Conservation (phyloP, 2,888 invertebrate genomes). For the Didymodactylos carnosus region DNA sequence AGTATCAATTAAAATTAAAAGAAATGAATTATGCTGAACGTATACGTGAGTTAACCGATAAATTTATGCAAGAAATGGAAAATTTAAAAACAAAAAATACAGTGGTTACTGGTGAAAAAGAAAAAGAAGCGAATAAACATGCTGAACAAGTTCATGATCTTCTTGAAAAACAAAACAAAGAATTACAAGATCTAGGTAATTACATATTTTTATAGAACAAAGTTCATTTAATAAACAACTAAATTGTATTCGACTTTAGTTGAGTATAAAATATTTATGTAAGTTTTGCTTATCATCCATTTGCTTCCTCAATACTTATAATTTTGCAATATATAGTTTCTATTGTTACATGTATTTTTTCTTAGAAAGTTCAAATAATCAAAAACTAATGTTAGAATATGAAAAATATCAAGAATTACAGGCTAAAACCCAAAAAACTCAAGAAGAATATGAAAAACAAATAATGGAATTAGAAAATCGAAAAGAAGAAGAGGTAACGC, state of each 20-base stretch:
- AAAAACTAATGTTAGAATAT: slow-evolving; percentile 66
- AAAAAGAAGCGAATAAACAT: slow-evolving; percentile 52
- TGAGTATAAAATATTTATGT: too few species aligned
- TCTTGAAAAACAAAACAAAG: slow-evolving; percentile 41
- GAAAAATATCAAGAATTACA: slow-evolving; percentile 57
- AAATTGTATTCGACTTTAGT: too few species aligned
- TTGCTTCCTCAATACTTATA: too few species aligned
- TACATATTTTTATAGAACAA: neutral
- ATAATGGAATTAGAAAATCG: slow-evolving; percentile 32
- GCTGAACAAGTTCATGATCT: slow-evolving; percentile 48
- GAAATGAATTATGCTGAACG: slow-evolving; percentile 57
- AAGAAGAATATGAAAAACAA: slow-evolving; percentile 35
- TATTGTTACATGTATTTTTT: neutral
- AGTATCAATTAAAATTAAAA: slow-evolving; percentile 57
- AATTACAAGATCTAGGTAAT: slow-evolving; percentile 31
- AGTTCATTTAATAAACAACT: too few species aligned
- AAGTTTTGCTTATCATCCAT: neutral
- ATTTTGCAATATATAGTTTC: neutral
- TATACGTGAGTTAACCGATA: slow-evolving; percentile 57
- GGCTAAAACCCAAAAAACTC: slow-evolving; percentile 35
- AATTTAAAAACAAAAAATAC: slow-evolving; percentile 46
- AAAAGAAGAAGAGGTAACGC: slow-evolving; percentile 24
- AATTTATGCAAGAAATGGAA: slow-evolving; percentile 59
- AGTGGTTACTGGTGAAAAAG: slow-evolving; percentile 29
- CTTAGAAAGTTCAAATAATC: slow-evolving; percentile 38